These are phyloP conservation scores for Lumbricus terrestris DNA, from an alignment of 2,888 invertebrate genomes.

Conservation along the genomic window DNA sequence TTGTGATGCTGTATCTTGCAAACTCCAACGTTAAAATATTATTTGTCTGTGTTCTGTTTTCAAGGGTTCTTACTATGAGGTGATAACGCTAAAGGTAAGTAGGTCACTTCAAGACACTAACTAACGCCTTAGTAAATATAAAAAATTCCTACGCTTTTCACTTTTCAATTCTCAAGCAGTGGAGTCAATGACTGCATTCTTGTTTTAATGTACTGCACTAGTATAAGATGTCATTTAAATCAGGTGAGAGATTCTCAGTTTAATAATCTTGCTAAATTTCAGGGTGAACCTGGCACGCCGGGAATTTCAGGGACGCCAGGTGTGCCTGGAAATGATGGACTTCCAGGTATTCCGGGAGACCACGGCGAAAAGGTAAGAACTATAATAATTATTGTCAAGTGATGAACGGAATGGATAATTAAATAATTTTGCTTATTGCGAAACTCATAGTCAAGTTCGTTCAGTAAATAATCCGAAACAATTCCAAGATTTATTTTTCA, in stretches of 20 bases:
- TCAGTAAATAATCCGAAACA: not conserved
- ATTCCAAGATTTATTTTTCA: too few relatives aligned
- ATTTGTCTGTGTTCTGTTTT: not conserved
- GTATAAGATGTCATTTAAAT: not conserved
- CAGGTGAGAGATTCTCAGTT: not conserved
- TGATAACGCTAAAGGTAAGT: constrained; percentile 22
- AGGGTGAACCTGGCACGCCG: not conserved
- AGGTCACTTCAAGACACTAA: not conserved
- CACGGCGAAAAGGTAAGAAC: not conserved
- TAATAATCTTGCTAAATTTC: not conserved
- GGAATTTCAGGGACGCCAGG: not conserved
- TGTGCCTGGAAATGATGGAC: not conserved
- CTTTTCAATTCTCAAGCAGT: not conserved
- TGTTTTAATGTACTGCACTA: not conserved
- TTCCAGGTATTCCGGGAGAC: not conserved
- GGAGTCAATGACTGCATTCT: not conserved
- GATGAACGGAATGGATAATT: not conserved
- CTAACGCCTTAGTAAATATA: not conserved
- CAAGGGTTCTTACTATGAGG: constrained; percentile 20
- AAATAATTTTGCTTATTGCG: not conserved
- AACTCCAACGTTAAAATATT: not conserved
- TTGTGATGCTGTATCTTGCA: not conserved
- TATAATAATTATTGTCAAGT: not conserved
- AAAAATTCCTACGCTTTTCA: too few relatives aligned
- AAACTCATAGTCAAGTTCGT: not conserved